Conservation (phyloP, 2,888 invertebrate genomes). For the Hyposoter dolosus region DNA sequence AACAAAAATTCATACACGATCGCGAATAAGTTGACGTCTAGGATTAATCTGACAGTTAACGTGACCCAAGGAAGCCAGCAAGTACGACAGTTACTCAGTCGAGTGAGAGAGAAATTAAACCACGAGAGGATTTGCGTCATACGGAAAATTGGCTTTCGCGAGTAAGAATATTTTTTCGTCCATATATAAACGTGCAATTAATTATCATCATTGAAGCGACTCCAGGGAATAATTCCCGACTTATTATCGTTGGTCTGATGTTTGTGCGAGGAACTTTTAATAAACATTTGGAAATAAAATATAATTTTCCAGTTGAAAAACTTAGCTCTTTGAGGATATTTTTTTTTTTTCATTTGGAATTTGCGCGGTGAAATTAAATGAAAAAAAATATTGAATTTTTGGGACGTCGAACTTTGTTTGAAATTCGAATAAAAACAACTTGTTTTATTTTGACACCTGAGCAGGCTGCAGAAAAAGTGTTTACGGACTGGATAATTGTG, state of each 20-base stretch:
- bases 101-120: slow-evolving; percentile 13
- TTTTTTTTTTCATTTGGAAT: background rate
- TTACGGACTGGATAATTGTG: background rate
- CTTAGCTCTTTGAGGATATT: background rate
- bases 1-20: slow-evolving; percentile 37
- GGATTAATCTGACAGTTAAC: slow-evolving; percentile 82
- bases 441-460: background rate
- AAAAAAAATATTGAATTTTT: background rate
- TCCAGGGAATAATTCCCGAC: background rate
- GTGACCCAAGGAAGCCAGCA: slow-evolving; percentile 77
- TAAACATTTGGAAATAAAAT: background rate
- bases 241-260: background rate
- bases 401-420: background rate
- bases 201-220: background rate
- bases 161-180: background rate
- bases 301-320: background rate
- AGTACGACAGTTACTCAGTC: slow-evolving; percentile 65
- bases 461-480: background rate
- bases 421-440: background rate
- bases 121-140: slow-evolving; percentile 78
- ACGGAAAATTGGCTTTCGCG: slow-evolving; percentile 77
- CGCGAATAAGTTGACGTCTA: slow-evolving; percentile 64
- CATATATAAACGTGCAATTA: slow-evolving; percentile 27
- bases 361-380: background rate
- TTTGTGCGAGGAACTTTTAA: background rate